phyloP scores from a whole-genome alignment of 2,113 vertebrate genomes.

The Salvelinus alpinus region DNA sequence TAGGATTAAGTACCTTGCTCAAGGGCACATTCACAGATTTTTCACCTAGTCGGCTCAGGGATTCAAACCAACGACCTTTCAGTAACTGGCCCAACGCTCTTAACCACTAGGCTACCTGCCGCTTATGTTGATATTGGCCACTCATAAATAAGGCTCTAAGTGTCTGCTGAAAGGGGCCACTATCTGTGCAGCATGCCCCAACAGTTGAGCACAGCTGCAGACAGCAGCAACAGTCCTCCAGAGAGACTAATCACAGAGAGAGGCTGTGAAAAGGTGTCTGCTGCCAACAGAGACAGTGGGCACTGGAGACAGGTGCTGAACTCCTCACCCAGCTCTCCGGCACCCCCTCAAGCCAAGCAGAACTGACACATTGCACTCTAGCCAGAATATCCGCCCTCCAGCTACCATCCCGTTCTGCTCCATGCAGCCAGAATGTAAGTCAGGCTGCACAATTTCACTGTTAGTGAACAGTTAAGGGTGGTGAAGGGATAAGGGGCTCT shows the following conservation, averaged over 20 bases:
- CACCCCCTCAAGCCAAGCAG: slow-evolving; percentile 15
- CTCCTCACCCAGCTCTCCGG: slow-evolving; percentile 8
- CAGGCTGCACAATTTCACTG: slow-evolving; percentile 27
- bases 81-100: too few relatives aligned
- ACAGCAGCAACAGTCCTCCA: neutral
- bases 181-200: neutral
- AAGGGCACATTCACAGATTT: too few relatives aligned
- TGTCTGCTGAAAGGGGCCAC: too few relatives aligned
- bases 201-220: neutral
- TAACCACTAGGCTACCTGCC: too few relatives aligned
- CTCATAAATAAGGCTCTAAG: too few relatives aligned
- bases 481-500: neutral
- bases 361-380: neutral
- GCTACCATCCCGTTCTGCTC: neutral
- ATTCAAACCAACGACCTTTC: too few relatives aligned
- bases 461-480: neutral
- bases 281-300: neutral
- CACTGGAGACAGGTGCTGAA: neutral
- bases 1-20: too few relatives aligned
- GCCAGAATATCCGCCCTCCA: neutral
- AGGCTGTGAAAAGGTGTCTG: neutral
- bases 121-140: too few relatives aligned
- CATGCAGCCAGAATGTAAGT: slow-evolving; percentile 29
- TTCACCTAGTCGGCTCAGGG: too few relatives aligned
- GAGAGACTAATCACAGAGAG: neutral